Evolutionary conservation across 2,888 invertebrate genomes (phyloP), one percentile per base, ranked within the genome.

Genomic region (Idaea aversata): DNA sequence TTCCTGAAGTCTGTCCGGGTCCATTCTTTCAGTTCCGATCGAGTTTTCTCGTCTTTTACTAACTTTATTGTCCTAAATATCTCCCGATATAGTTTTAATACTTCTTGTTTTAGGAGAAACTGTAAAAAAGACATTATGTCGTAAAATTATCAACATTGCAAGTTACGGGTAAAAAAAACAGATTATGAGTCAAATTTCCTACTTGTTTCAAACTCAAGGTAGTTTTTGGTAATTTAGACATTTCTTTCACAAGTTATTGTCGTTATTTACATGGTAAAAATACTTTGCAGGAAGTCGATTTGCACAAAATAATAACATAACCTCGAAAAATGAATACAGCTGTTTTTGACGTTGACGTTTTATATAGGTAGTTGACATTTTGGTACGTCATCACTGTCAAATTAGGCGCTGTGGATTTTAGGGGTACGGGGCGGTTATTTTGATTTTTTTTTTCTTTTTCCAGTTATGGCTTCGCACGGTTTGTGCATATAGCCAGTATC

Each of bases 81-180:
- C 70, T 95, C 94, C 71, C 96, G 92, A 78, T 97, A 97, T 0
- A 97, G 85, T 76, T 95, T 95, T 25, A 97, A 83, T 0, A 97
- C 97, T 88, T 97, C 95, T 88, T 96, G 95, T 13, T 96, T 94
- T 38, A 97, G 84, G 85, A 97, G 94, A 84, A 97, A 97, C 97
- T 97, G 85, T 35, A 94, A 94, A 67, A 64, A 68, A 67, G 65
- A 10, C 63, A 60, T n/a, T 57, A 15, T 57, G 15, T 4, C 13
- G 0, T 57, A 10, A n/a, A 15, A 15, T 15, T 15, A 57, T 10
- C 57, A 25, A 57, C 57, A 57, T 57, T 57, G 15, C 57, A 57
- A 57, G 3, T 15, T 15, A 57, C 57, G 10, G 10, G 57, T 15
- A 57, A 57, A 57, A 3, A 10, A 57, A 57, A 57, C 15, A 57